These are phyloP conservation scores for Melanerpes aurifrons DNA, from an alignment of 2,113 vertebrate species.

Conservation along the genomic window DNA sequence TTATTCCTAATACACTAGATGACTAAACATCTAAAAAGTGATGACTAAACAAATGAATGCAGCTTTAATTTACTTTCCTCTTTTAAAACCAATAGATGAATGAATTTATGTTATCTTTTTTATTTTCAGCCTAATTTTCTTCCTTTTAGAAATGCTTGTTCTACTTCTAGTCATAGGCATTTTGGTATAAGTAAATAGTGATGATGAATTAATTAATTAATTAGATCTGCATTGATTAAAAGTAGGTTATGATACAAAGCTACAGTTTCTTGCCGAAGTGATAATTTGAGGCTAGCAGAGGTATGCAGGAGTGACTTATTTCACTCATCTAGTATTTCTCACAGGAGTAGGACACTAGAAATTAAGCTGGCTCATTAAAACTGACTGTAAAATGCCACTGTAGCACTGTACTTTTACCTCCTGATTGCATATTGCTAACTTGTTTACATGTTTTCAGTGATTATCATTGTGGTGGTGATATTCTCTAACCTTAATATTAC, in stretches of 20 bases:
- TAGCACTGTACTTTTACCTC: background rate
- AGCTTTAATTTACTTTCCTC: constrained; percentile 4
- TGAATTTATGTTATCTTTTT: background rate
- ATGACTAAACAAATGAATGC: background rate
- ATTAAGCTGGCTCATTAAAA: background rate
- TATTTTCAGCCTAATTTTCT: background rate
- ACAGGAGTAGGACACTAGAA: constrained; percentile 11
- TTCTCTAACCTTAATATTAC: background rate
- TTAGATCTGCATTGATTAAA: constrained; percentile 42
- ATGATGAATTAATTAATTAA: constrained; percentile 48
- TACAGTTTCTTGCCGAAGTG: constrained; percentile 22
- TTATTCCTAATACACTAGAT: background rate
- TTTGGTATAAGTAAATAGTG: constrained; percentile 53
- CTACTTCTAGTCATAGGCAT: background rate
- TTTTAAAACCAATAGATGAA: background rate
- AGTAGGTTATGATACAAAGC: constrained; percentile 50
- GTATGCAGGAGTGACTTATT: constrained; percentile 28
- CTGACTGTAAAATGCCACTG: background rate
- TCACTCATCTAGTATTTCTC: background rate
- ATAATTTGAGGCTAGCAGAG: constrained; percentile 58
- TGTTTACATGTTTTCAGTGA: background rate
- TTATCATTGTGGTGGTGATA: background rate
- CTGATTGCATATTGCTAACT: background rate
- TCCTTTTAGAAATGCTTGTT: background rate
- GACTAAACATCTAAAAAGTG: background rate